Base-by-base conservation (phyloP, 2,113 vertebrate species). In the Petaurus breviceps region DNA sequence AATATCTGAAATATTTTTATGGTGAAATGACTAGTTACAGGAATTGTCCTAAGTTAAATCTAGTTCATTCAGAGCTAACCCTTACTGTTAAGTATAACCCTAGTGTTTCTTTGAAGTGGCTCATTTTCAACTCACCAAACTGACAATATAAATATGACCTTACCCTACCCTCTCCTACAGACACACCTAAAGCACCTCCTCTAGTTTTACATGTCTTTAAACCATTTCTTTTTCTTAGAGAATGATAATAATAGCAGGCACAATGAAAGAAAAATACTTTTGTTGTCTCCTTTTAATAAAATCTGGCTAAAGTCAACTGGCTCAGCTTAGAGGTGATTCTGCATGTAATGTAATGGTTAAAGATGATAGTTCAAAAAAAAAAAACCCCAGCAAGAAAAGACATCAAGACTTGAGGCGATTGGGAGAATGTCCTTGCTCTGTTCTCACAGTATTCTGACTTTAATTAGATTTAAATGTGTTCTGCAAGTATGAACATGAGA, bases 61-160 rank as follows among this genome's bases (percentile, higher is more conserved):
- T 93, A 89, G 52, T 92, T 52, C 61, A 92, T 52, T 77, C 43
- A 96, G 96, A 94, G 97, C 97, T 96, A 97, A 97, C 5, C 49
- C 51, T 96, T 61, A 96, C 95, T 68, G 97, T 55, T 95, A 91
- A 96, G 96, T 95, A 84, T 94, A 93, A 97, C 96, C 95, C 96
- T 68, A 0, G 0, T 55, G 92, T 55, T 93, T 93, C 99, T 99
- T 99, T 99, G 99, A 99, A 99, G 98, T 98, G 98, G 98, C 98
- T 99, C 98, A 97, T 97, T 99, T 98, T 98, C 98, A 47, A 98
- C 98, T 98, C 98, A 98, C 98, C 97, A 93, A 97, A 97, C 98
- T 98, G 99, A 99, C 99, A 99, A 98, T 95, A 97, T 99, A 99
- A 99, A 99, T 97, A 97, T 97, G 98, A 98, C 97, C 97, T 96